These are phyloP conservation scores for Ranitomeya variabilis DNA, from an alignment of 2,113 vertebrate species.

Conservation along the genomic window DNA sequence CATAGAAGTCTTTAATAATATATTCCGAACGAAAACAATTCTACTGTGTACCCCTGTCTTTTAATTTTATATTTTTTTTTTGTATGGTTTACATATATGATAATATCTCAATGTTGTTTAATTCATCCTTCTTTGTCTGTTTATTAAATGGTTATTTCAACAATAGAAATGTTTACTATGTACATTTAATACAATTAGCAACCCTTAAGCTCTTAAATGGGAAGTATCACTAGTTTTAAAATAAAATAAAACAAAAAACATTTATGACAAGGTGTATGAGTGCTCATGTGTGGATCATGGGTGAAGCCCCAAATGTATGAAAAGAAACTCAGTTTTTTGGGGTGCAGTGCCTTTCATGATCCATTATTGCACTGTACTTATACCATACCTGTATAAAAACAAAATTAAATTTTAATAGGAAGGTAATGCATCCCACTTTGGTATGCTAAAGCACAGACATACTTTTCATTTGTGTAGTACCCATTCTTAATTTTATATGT, in stretches of 20 bases:
- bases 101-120: conserved; percentile 52
- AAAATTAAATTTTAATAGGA: not conserved
- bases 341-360: conserved; percentile 31
- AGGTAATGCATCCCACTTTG: conserved; percentile 11
- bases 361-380: not conserved
- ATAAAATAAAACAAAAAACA: not conserved
- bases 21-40: conserved; percentile 75
- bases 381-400: not conserved
- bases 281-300: not conserved
- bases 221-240: conserved; percentile 11
- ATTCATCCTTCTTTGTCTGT: conserved; percentile 15
- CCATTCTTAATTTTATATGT: not conserved
- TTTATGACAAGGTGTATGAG: conserved; percentile 1
- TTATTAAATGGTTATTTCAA: conserved; percentile 27
- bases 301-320: not conserved
- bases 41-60: conserved; percentile 71
- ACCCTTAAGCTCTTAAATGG: conserved; percentile 1
- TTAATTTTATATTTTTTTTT: conserved; percentile 77
- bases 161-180: conserved; percentile 11
- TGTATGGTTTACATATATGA: conserved; percentile 75
- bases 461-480: conserved; percentile 6
- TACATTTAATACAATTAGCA: not conserved
- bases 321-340: not conserved
- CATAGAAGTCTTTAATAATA: conserved; percentile 73
- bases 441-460: conserved; percentile 29